Percentiles rank a stretch among this genome's conserved stretches.
These are phyloP conservation scores for Synanthedon andrenaeformis DNA, from an alignment of 2,888 invertebrate genomes.

Conservation along the genomic window DNA sequence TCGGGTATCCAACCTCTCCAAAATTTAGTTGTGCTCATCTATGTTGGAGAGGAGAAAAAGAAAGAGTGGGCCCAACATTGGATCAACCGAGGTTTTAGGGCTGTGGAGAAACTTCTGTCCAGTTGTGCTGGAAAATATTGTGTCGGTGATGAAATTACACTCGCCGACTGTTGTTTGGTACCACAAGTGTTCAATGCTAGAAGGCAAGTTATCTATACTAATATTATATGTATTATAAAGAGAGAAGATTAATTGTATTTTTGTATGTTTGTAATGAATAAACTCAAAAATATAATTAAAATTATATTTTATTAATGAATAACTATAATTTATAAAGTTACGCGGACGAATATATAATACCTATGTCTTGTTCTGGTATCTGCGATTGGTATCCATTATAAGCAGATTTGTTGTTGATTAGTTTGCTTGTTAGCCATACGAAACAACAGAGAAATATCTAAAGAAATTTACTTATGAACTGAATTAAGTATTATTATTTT, in stretches of 20 bases:
- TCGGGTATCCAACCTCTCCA: conserved; percentile 97
- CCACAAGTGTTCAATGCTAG: conserved; percentile 96
- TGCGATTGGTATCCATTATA: no score
- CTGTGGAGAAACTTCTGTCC: conserved; percentile 87
- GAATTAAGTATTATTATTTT: no score
- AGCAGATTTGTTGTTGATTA: no score
- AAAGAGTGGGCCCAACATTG: conserved; percentile 94
- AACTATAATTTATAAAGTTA: no score
- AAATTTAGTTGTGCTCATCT: conserved; percentile 88
- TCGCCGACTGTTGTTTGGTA: conserved; percentile 95
- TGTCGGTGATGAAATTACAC: conserved; percentile 91
- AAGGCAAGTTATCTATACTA: conserved; percentile 65
- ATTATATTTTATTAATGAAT: no score
- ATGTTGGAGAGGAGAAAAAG: conserved; percentile 89
- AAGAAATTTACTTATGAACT: no score
- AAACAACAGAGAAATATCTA: neutral
- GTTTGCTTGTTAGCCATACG: neutral
- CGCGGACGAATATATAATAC: no score
- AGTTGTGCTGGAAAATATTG: conserved; percentile 91
- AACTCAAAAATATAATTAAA: no score
- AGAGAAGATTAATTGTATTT: no score
- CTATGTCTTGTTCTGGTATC: no score
- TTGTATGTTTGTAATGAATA: no score
- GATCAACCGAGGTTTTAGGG: conserved; percentile 90
- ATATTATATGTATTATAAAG: neutral